These are phyloP conservation scores for Cirrhinus molitorella DNA, from an alignment of 2,797 vertebrate species.

Conservation along the genomic window DNA sequence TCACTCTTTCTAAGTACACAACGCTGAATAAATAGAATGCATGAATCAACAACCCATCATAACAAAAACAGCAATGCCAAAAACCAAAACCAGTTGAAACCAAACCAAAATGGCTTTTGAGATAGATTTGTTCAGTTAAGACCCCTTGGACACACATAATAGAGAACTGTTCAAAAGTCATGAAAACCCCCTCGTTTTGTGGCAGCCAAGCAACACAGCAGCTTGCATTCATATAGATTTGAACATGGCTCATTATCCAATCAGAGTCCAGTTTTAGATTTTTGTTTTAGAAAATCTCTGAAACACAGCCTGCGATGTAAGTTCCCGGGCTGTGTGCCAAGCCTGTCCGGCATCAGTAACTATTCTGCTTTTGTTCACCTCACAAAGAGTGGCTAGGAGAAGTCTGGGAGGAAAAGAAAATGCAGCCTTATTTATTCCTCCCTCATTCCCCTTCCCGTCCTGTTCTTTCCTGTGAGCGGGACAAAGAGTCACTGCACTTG, in stretches of 20 bases:
- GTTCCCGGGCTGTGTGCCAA: not conserved
- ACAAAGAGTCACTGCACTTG: constrained; percentile 21
- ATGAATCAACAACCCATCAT: not conserved
- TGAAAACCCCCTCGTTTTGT: not conserved
- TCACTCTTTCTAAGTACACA: not conserved
- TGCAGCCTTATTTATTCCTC: constrained; percentile 45
- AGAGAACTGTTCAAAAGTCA: not conserved
- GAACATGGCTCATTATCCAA: not conserved
- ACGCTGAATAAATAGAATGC: not conserved
- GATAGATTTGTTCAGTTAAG: not conserved
- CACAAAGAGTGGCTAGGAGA: constrained; percentile 59
- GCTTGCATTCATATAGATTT: not conserved
- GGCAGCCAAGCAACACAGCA: not conserved
- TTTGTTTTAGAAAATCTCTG: not conserved
- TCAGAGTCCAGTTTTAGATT: not conserved
- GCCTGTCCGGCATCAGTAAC: constrained; percentile 33
- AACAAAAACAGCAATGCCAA: not conserved
- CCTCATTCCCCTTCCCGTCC: constrained; percentile 26
- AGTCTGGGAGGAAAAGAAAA: constrained; percentile 33
- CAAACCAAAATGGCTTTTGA: not conserved
- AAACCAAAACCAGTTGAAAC: not conserved
- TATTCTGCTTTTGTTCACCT: constrained; percentile 53
- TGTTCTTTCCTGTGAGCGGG: constrained; percentile 32
- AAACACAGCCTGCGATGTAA: not conserved
- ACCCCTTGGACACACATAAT: not conserved